Percentiles rank a stretch among this genome's conserved stretches.
Conservation (phyloP, 2,888 invertebrate species). For the Platerodrilus igneus region DNA sequence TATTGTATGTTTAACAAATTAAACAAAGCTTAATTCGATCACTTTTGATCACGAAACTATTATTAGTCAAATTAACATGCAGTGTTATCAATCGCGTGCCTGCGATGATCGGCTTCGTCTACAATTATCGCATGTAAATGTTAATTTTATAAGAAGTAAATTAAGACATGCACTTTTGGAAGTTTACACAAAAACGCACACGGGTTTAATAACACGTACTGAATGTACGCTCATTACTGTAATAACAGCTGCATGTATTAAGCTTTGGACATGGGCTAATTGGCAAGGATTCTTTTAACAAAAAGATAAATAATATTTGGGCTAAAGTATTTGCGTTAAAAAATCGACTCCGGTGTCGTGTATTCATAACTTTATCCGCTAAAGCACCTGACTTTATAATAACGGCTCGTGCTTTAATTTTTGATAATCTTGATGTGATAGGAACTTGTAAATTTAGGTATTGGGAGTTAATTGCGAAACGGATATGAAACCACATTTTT, state of each 20-base stretch:
- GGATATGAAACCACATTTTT: too few species aligned
- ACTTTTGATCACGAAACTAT: too few species aligned
- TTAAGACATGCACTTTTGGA: constrained; percentile 20
- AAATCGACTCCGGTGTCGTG: constrained; percentile 8
- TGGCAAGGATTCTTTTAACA: constrained; percentile 22
- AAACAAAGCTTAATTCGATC: too few species aligned
- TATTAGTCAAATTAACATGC: too few species aligned
- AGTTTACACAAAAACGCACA: constrained; percentile 10
- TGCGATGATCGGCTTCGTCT: too few species aligned
- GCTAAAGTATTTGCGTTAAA: constrained; percentile 10
- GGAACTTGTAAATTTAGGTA: background rate
- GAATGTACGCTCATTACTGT: constrained; percentile 15
- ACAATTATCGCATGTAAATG: constrained; percentile 15
- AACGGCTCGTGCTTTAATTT: constrained; percentile 9
- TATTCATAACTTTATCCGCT: constrained; percentile 7
- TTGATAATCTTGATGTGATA: constrained; percentile 6
- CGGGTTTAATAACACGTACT: constrained; percentile 15
- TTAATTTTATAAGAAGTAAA: constrained; percentile 18
- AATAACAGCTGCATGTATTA: constrained; percentile 23
- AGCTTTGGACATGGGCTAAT: constrained; percentile 14
- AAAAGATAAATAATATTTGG: constrained; percentile 15
- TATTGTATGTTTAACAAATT: too few species aligned
- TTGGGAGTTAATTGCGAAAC: too few species aligned
- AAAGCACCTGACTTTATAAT: constrained; percentile 10
- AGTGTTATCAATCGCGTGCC: constrained; percentile 10